Base-by-base conservation (phyloP, 2,888 invertebrate genomes). In the Rhagophthalmus giganteus region DNA sequence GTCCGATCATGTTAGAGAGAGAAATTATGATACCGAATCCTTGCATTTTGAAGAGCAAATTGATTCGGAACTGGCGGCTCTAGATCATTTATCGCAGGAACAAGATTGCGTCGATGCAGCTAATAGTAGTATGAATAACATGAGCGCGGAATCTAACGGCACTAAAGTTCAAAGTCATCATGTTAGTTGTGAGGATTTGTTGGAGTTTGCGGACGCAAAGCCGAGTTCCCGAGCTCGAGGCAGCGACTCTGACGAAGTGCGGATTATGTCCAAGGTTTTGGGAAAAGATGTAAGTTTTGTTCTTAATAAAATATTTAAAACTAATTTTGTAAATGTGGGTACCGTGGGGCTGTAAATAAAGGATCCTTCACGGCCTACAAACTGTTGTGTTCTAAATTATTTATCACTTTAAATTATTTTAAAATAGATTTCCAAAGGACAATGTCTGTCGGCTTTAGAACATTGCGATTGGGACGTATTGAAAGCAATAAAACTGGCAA, bases 241-340 rank as follows among this genome's bases (percentile, higher is more conserved):
- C 8, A 84, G 88, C 8, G 93, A 93, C 70, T 90, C 91, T 0
- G 94, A 95, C 69, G 94, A 94, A 80, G 93, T 94, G 27, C 80
- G 94, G 60, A 88, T 94, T 27, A 93, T 95, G 91, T 81, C 84
- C 64, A 94, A 93, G 76, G 90, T 94, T 11, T 80, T 95, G 32
- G 86, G 88, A 54, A 78, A 83, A 62, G 81, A 86, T 77, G 88
- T 88, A 66, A 78, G 78, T 74, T n/a, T n/a, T n/a, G n/a, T n/a
- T n/a, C n/a, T n/a, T n/a, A n/a, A n/a, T n/a, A n/a, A n/a, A n/a
- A n/a, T n/a, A n/a, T n/a, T n/a, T n/a, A n/a, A n/a, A n/a, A n/a
- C n/a, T n/a, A n/a, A n/a, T n/a, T n/a, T n/a, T n/a, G n/a, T n/a
- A n/a, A n/a, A n/a, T n/a, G n/a, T n/a, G n/a, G n/a, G n/a, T n/a